Evolutionary conservation across 2,888 invertebrate species (phyloP).

Genomic region (Hirtodrosophila duncani): DNA sequence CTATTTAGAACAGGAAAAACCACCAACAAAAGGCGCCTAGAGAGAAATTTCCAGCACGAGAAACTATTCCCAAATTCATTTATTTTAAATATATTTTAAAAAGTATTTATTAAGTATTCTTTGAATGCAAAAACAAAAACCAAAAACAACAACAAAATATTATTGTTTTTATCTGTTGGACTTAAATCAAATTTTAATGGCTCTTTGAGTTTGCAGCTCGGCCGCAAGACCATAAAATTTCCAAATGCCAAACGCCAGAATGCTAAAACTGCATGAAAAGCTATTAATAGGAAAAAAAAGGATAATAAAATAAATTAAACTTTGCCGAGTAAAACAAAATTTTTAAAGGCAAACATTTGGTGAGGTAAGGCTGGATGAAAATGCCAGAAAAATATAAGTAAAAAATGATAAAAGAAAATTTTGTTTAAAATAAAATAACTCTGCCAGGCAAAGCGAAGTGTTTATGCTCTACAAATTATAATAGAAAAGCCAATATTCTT

Average conservation of each 20-base stretch:
- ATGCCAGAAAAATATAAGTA: background rate
- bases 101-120: background rate
- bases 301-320: too few species aligned
- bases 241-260: too few species aligned
- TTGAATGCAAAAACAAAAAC: slow-evolving; percentile 12
- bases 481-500: too few species aligned
- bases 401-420: background rate
- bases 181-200: slow-evolving; percentile 6
- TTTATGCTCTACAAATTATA: too few species aligned
- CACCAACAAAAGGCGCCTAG: slow-evolving; percentile 9
- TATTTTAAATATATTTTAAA: slow-evolving; percentile 14
- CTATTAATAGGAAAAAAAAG: too few species aligned
- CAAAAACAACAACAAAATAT: background rate
- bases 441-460: background rate
- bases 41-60: slow-evolving; percentile 26
- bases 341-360: too few species aligned
- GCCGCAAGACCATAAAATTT: slow-evolving; percentile 4
- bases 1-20: slow-evolving; percentile 39
- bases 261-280: too few species aligned
- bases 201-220: background rate
- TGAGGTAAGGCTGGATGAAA: too few species aligned
- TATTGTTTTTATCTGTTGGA: background rate
- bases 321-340: too few species aligned
- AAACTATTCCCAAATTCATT: slow-evolving; percentile 22
- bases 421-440: background rate